These are phyloP conservation scores for Platycnemis pennipes DNA, from an alignment of 2,888 invertebrate genomes.

Conservation along the genomic window DNA sequence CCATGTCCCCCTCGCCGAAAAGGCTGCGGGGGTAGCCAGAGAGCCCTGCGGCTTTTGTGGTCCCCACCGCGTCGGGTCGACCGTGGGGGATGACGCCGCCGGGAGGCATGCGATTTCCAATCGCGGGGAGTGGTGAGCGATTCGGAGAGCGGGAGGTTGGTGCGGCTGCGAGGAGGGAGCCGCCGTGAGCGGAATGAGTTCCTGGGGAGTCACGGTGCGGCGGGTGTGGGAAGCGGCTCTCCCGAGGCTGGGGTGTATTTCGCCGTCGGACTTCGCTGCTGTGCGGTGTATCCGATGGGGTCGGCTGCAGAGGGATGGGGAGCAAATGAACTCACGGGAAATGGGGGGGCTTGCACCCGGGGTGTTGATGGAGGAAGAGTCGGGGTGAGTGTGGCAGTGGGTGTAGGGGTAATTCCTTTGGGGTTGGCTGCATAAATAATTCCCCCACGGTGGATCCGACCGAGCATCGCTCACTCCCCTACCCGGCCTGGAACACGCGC, in stretches of 20 bases:
- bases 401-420: slow-evolving; percentile 26
- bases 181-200: neutral
- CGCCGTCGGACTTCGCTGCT: neutral
- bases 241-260: neutral
- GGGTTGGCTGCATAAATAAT: slow-evolving; percentile 48
- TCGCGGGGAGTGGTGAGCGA: neutral
- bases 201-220: neutral
- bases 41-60: slow-evolving; percentile 45
- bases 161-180: neutral
- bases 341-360: neutral
- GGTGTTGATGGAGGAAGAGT: neutral
- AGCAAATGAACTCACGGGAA: neutral
- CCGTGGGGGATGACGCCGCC: neutral
- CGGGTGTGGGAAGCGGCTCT: neutral
- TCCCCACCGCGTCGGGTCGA: neutral
- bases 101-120: slow-evolving; percentile 1
- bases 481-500: neutral
- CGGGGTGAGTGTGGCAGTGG: slow-evolving; percentile 3
- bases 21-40: neutral
- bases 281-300: neutral
- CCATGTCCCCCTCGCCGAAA: neutral
- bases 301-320: neutral
- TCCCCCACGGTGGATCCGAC: neutral
- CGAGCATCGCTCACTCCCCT: neutral
- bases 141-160: neutral